phyloP scores from a whole-genome alignment of 2,888 invertebrate genomes.

The Pristionchus entomophagus region DNA sequence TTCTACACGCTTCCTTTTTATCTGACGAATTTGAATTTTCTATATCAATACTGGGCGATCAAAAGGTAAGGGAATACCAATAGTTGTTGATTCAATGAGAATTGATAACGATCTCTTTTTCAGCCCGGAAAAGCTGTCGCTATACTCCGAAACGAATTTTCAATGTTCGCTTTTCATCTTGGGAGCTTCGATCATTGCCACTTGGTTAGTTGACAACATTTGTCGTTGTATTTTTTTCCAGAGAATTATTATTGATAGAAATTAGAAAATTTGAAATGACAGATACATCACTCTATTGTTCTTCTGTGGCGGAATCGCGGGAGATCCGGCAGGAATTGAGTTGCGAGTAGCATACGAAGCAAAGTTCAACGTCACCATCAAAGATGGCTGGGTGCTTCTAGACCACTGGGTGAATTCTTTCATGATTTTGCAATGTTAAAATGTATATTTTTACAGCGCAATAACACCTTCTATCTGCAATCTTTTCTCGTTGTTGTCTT shows the following conservation, averaged over 20 bases:
- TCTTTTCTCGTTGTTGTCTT: not conserved
- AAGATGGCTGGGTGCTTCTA: conserved; percentile 1
- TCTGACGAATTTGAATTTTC: not conserved
- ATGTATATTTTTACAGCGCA: not conserved
- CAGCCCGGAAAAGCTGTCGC: not conserved
- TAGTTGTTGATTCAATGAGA: too few relatives aligned
- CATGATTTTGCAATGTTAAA: not conserved
- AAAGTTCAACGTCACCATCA: not conserved
- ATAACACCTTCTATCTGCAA: not conserved
- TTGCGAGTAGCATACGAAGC: not conserved
- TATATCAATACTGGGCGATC: conserved; percentile 26
- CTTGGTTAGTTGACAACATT: not conserved
- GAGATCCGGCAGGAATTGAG: not conserved
- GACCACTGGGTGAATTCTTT: not conserved
- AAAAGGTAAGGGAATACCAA: not conserved
- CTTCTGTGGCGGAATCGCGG: not conserved
- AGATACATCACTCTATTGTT: not conserved
- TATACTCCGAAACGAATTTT: not conserved
- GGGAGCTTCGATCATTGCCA: not conserved
- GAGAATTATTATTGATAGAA: not conserved
- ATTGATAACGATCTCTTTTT: too few relatives aligned
- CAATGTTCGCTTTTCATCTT: not conserved
- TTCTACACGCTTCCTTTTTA: not conserved
- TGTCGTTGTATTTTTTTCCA: not conserved
- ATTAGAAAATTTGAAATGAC: not conserved